Base-by-base conservation (phyloP, 2,888 invertebrate species). In the Leucozona laternaria region DNA sequence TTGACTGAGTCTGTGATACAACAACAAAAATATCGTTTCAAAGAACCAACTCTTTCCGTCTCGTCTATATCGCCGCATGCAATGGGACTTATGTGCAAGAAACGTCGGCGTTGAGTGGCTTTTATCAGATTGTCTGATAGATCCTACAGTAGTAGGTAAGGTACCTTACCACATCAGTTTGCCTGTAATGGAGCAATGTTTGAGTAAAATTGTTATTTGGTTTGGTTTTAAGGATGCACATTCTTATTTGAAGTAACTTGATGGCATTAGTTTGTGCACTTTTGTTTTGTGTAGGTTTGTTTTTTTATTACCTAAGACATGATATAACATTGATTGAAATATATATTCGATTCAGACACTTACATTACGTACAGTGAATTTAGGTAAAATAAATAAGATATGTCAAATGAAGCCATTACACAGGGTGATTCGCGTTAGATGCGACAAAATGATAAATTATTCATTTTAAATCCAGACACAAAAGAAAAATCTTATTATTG, bases 151-250 rank as follows among this genome's bases (percentile, higher is more conserved):
- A 48, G 25, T n/a, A 28, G 3, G 3, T 4, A 7, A 31, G 58
- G 45, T 48, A 45, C 45, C 60, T 60, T 28, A 13, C 45, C 45
- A 40, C 13, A 60, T 60, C 28, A 48, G 57, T 53, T 40, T 72
- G 66, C 22, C 66, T 79, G 66, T 58, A 72, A 72, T 48, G 37
- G 76, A 81, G 64, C 81, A 81, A 68, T 71, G 64, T 76, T 76
- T 76, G 70, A 50, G 60, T 43, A 62, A 11, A 53, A 37, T 43
- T 58, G 28, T 66, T 43, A 50, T 70, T 62, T 60, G 43, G 72
- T 25, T 71, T 55, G 25, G 17, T 45, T 70, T 25, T 25, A 22
- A 57, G 57, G 11, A 57, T 37, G 37, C 13, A 60, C n/a, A 15
- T 60, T 64, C 60, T 71, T 48, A 45, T 71, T 62, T 60, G 37